Evolutionary conservation across 2,113 vertebrate genomes (phyloP), one percentile per base, ranked within the genome.

Genomic region (Malaclemys terrapin): DNA sequence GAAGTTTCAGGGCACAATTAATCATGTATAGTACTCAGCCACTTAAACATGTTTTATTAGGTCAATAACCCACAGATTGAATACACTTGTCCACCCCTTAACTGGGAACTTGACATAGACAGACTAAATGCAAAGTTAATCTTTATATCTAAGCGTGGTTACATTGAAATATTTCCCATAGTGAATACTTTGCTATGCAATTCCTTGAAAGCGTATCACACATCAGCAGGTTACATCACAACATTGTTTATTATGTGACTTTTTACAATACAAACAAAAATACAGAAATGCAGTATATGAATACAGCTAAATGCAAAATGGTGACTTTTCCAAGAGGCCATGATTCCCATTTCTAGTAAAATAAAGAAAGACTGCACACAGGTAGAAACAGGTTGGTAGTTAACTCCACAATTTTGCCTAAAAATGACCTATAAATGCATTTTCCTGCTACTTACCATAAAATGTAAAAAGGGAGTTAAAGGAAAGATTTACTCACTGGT

Each of bases 231-330:
- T 97, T 98, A 98, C 99, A 99, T 99, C 99, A 99, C 99, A 99
- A 99, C 98, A 98, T 98, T 97, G 98, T 99, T 99, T 99, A 99
- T 99, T 99, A 99, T 99, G 99, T 99, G 99, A 99, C 99, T 99
- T 99, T 99, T 99, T 99, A 99, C 99, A 99, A 99, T 99, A 99
- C 99, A 99, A 99, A 99, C 98, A 99, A 99, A 99, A 99, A 99
- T 99, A 99, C 99, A 99, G 98, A 99, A 98, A 99, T 99, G 98
- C 98, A 99, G 98, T 99, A 99, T 98, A 99, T 99, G 99, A 99
- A 99, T 99, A 99, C 99, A 99, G 98, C 98, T 99, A 99, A 98
- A 98, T 98, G 98, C 97, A 95, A 98, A 98, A 98, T 93, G 98
- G 97, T 98, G 98, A 98, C 97, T 96, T 97, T 98, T 98, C 97